Evolutionary conservation across 2,888 invertebrate genomes (phyloP), one percentile per base, ranked within the genome.

Genomic region (Portevinia maculata): DNA sequence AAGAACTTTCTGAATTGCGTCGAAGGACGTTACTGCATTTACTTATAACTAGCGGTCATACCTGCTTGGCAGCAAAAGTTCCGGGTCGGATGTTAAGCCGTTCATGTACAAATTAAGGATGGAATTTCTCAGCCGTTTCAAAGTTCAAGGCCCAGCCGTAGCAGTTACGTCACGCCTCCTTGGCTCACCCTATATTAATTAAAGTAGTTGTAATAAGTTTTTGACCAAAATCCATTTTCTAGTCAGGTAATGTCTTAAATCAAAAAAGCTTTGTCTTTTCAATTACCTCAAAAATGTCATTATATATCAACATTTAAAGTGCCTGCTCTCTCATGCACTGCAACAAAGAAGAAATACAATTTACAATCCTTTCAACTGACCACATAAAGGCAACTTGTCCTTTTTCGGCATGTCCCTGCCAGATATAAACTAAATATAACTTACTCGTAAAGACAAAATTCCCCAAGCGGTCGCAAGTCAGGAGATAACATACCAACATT

Each of bases 351-450:
- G 17, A 79, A 79, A 74, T 57, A 52, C 69, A 75, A 75, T 74
- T 69, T 75, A 52, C 19, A 62, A 69, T 79, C 69, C 79, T 64
- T 75, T 64, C 44, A 79, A 37, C 55, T 74, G 41, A 69, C 73
- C 67, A 37, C 50, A 69, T 48, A 44, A 15, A 24, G 44, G 57
- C 37, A 32, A 34, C 46, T 44, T 9, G 17, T 60, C 55, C 39
- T 69, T 69, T 67, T 62, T 69, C 37, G 28, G 59, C 60, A 41
- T 62, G 67, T 62, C 67, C 30, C 15, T 55, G 30, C 67, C 74
- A 79, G 79, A 79, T 55, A 60, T 55, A 62, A 67, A 34, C 55
- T 48, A 55, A 60, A 24, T 24, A 24, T 48, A 60, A n/a, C n/a
- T 50, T 67, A 65, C 37, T 52, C 67, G n/a, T n/a, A 8, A 60